Percentiles rank a stretch among this genome's conserved stretches.
phyloP scores from a whole-genome alignment of 2,888 invertebrate species.

The Iphiclides podalirius region DNA sequence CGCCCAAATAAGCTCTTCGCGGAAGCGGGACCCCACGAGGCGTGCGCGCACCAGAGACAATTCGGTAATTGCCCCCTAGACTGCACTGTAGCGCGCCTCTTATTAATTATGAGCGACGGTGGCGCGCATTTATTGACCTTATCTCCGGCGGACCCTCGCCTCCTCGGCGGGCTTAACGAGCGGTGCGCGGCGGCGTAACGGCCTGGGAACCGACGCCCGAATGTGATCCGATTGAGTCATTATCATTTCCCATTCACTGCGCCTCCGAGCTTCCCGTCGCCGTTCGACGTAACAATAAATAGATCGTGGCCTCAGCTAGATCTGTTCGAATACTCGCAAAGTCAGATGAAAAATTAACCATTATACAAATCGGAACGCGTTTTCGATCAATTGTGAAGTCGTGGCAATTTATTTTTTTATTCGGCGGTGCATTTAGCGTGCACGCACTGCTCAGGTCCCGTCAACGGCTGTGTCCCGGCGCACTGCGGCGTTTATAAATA shows the following conservation, averaged over 20 bases:
- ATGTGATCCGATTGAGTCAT: constrained; percentile 7
- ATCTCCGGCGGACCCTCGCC: constrained; percentile 70
- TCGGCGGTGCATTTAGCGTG: no score
- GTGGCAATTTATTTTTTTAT: no score
- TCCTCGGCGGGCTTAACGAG: constrained; percentile 63
- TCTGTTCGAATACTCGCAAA: no score
- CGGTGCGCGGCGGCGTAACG: constrained; percentile 56
- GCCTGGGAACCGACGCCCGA: constrained; percentile 43
- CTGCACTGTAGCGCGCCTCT: constrained; percentile 35
- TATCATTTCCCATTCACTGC: constrained; percentile 7
- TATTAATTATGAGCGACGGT: constrained; percentile 68
- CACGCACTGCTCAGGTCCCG: no score
- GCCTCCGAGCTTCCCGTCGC: background rate
- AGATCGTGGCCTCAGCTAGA: no score
- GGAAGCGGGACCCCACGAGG: constrained; percentile 1
- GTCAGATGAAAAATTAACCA: no score
- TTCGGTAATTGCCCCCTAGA: constrained; percentile 59
- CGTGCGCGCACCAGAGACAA: constrained; percentile 41
- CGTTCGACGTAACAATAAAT: background rate
- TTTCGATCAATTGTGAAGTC: no score
- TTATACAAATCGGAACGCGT: no score
- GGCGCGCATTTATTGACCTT: constrained; percentile 73
- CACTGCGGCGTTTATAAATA: constrained; percentile 65
- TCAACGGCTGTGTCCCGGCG: no score
- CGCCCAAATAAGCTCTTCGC: no score